phyloP scores from a whole-genome alignment of 2,797 vertebrate species.

The Aythya fuligula region DNA sequence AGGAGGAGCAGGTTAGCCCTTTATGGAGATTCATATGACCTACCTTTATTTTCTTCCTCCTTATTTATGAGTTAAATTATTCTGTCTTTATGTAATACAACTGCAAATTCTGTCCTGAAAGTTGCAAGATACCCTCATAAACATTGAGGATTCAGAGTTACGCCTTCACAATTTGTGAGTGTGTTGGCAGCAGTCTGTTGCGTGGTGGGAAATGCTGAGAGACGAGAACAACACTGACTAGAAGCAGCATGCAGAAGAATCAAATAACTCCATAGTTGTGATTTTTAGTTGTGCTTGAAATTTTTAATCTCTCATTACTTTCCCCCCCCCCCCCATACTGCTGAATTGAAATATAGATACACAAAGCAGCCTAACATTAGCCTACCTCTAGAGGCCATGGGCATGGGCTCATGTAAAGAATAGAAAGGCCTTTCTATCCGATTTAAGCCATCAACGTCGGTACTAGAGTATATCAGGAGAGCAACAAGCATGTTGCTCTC shows the following conservation, averaged over 20 bases:
- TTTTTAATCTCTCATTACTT: background rate
- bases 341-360: background rate
- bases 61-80: background rate
- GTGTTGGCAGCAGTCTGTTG: background rate
- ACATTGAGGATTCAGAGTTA: background rate
- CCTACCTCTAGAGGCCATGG: too few species aligned
- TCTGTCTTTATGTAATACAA: background rate
- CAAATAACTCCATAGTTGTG: background rate
- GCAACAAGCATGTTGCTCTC: background rate
- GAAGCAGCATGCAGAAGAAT: background rate
- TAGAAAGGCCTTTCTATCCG: background rate
- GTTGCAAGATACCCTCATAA: background rate
- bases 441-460: too few species aligned
- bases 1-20: background rate
- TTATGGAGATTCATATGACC: background rate
- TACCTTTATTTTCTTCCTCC: background rate
- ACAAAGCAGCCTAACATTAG: background rate
- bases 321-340: too few species aligned
- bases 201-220: background rate
- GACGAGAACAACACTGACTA: background rate
- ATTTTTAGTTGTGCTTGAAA: background rate
- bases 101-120: background rate
- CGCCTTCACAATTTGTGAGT: background rate
- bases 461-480: too few species aligned
- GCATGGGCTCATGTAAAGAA: background rate